Evolutionary conservation across 2,888 invertebrate species (phyloP), one percentile per base, ranked within the genome.

Genomic region (Heteromurus nitidus): DNA sequence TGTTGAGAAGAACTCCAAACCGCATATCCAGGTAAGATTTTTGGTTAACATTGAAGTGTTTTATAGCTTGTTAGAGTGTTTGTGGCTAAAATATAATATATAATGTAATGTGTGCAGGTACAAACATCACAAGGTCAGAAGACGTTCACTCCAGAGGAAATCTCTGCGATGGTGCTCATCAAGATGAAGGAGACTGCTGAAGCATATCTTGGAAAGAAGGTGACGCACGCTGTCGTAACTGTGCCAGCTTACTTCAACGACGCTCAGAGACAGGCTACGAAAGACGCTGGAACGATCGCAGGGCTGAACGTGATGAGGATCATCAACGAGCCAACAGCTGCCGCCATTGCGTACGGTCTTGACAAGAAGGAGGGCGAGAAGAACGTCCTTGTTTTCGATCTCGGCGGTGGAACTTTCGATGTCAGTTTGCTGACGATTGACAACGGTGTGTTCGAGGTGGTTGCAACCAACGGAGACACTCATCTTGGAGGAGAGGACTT

Each of bases 301-400:
- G 96, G 95, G 0, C 89, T 97, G 28, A 96, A 96, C 89, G 96
- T 97, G 1, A 90, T 96, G 53, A 92, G 96, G 87, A 96, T 97
- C 82, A 95, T 96, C 85, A 96, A 96, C 88, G 96, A 97, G 89
- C 96, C 96, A 7, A 72, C 76, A 0, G 82, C 84, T 0, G 84
- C 84, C 11, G 84, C 84, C 5, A 67, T 84, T 5, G 82, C 82
- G 9, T 84, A 82, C 24, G n/a, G n/a, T n/a, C n/a, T n/a, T n/a
- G n/a, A n/a, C n/a, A 64, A 55, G 22, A 55, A 53, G 24, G 70
- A 69, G 28, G 31, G 20, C 2, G 36, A n/a, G 7, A 30, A 22
- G 69, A 47, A 83, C 3, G 69, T 82, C 0, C 31, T 85, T 1
- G 58, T 83, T n/a, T 85, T 74, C 50, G 84, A 85, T 55, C 22